These are phyloP conservation scores for Drosophila simulans DNA, from an alignment of 1,140 invertebrate genomes.

Conservation along the genomic window DNA sequence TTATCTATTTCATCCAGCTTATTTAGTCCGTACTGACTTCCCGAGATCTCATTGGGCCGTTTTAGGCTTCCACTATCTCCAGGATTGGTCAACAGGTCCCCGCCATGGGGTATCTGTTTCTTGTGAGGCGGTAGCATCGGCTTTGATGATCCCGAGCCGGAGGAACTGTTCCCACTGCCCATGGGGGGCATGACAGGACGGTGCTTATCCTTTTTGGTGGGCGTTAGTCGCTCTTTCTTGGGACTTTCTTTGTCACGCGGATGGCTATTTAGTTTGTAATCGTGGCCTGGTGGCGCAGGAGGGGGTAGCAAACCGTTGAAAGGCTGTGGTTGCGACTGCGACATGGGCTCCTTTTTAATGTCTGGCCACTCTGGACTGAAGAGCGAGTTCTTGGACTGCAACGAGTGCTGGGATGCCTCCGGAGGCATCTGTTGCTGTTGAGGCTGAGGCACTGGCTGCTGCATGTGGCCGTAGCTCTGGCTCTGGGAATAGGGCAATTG, in stretches of 20 bases:
- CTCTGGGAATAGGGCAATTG: conserved; percentile 66
- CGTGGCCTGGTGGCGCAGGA: conserved; percentile 50
- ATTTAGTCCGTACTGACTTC: conserved; percentile 58
- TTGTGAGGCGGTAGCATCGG: conserved; percentile 64
- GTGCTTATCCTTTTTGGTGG: conserved; percentile 75
- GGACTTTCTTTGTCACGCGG: conserved; percentile 66
- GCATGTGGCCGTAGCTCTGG: conserved; percentile 66
- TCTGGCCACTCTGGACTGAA: conserved; percentile 82
- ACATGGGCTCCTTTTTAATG: conserved; percentile 59
- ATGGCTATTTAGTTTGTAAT: conserved; percentile 71
- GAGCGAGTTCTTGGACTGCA: conserved; percentile 66
- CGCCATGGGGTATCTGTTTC: conserved; percentile 37
- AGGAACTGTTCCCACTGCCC: conserved; percentile 16
- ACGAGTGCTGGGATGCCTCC: conserved; percentile 14
- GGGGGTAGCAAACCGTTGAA: conserved; percentile 65
- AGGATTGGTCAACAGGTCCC: conserved; percentile 45
- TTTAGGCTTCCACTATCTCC: conserved; percentile 54
- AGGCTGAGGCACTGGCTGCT: conserved; percentile 40
- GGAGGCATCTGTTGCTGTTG: conserved; percentile 31
- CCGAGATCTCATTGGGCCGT: conserved; percentile 64
- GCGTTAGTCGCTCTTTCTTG: conserved; percentile 70
- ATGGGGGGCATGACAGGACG: conserved; percentile 42
- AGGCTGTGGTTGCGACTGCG: conserved; percentile 29
- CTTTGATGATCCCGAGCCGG: conserved; percentile 33
- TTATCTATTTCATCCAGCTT: conserved; percentile 70